These are phyloP conservation scores for Agriotes lineatus DNA, from an alignment of 2,888 invertebrate species.

Conservation along the genomic window DNA sequence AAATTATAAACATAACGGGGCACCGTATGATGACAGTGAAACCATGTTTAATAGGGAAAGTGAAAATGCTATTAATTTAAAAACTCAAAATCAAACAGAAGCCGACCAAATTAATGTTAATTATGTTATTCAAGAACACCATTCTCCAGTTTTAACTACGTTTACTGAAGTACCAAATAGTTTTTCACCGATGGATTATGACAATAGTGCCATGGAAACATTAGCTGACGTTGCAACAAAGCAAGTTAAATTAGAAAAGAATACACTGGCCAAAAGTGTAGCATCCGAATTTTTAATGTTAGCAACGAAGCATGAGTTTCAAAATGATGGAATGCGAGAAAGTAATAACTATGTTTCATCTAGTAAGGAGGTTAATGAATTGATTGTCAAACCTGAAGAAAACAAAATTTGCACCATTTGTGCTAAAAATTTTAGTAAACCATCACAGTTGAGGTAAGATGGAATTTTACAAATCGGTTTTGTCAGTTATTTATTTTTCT, in stretches of 20 bases:
- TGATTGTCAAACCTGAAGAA: slow-evolving; percentile 65
- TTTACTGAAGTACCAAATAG: slow-evolving; percentile 36
- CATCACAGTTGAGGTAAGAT: slow-evolving; percentile 80
- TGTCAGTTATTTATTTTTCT: slow-evolving; percentile 4
- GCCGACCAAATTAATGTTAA: slow-evolving; percentile 42
- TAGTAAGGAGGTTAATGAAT: slow-evolving; percentile 62
- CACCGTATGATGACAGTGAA: not conserved
- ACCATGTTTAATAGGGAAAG: slow-evolving; percentile 11
- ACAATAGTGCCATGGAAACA: slow-evolving; percentile 66
- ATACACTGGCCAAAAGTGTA: slow-evolving; percentile 73
- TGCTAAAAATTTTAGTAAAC: slow-evolving; percentile 91
- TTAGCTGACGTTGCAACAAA: slow-evolving; percentile 65
- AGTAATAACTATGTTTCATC: slow-evolving; percentile 48
- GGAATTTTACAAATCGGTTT: not conserved
- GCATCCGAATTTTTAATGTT: slow-evolving; percentile 77
- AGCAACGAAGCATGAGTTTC: slow-evolving; percentile 65
- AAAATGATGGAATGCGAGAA: slow-evolving; percentile 51
- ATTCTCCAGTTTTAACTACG: slow-evolving; percentile 29
- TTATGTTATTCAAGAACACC: slow-evolving; percentile 45
- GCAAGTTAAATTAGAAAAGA: slow-evolving; percentile 65
- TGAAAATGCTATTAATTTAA: slow-evolving; percentile 35
- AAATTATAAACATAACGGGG: slow-evolving; percentile 41
- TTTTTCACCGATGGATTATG: slow-evolving; percentile 54
- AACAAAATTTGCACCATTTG: slow-evolving; percentile 75
- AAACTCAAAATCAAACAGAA: slow-evolving; percentile 21